Evolutionary conservation across 2,113 vertebrate genomes (phyloP).

Genomic region (zebrafish (Danio rerio)): GRCz12tu NC_133182.1:24660001-24660500

Average conservation of each 20-base stretch:
- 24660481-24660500: no score
- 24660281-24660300: slow-evolving; percentile 33
- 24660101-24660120: slow-evolving; percentile 17
- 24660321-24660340: not conserved
- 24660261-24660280: not conserved
- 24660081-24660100: not conserved
- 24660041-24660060: not conserved
- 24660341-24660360: no score
- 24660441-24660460: not conserved
- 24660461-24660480: no score
- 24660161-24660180: not conserved
- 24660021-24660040: not conserved
- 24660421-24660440: not conserved
- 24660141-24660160: not conserved
- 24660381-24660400: not conserved
- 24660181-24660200: slow-evolving; percentile 41
- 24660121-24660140: slow-evolving; percentile 2
- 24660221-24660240: slow-evolving; percentile 75
- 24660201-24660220: slow-evolving; percentile 75
- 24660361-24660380: not conserved
- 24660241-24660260: slow-evolving; percentile 55
- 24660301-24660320: not conserved
- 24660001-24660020: slow-evolving; percentile 29
- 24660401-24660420: not conserved
- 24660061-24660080: not conserved